Evolutionary conservation across 30 jellyfish, hydroid and myxozoan species (phyloP), one percentile per base, ranked within the genome.

Genomic region (Hydractinia echinata): DNA sequence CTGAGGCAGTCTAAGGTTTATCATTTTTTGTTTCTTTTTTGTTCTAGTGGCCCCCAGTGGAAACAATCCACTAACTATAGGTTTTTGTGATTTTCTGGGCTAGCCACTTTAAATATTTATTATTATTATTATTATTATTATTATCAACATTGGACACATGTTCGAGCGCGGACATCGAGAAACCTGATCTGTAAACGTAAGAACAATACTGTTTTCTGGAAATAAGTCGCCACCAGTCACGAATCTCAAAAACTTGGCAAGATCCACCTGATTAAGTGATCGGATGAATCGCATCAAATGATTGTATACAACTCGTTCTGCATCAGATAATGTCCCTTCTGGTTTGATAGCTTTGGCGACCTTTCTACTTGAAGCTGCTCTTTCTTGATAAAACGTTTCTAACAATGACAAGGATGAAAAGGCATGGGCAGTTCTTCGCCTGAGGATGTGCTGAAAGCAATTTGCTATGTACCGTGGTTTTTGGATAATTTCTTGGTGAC

Each of bases 81-180:
- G n/a, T n/a, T n/a, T n/a, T n/a, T n/a, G n/a, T n/a, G n/a, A n/a
- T n/a, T n/a, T n/a, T n/a, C n/a, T n/a, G n/a, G n/a, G n/a, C n/a
- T n/a, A n/a, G n/a, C n/a, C n/a, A n/a, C n/a, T n/a, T n/a, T n/a
- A n/a, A n/a, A n/a, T n/a, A n/a, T n/a, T n/a, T n/a, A n/a, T n/a
- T n/a, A n/a, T n/a, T n/a, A n/a, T n/a, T n/a, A n/a, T n/a, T n/a
- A n/a, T n/a, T n/a, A n/a, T n/a, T n/a, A n/a, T n/a, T n/a, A n/a
- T n/a, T n/a, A n/a, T n/a, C n/a, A n/a, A n/a, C n/a, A n/a, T n/a
- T n/a, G n/a, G n/a, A n/a, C n/a, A n/a, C n/a, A n/a, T n/a, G n/a
- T n/a, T n/a, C n/a, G n/a, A n/a, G n/a, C 68, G 68, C 10, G 68
- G 68, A 56, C 68, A 56, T 56, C 68, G 68, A 56, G 68, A n/a